phyloP scores from a whole-genome alignment of 2,113 vertebrate genomes.

The Phalacrocorax carbo region DNA sequence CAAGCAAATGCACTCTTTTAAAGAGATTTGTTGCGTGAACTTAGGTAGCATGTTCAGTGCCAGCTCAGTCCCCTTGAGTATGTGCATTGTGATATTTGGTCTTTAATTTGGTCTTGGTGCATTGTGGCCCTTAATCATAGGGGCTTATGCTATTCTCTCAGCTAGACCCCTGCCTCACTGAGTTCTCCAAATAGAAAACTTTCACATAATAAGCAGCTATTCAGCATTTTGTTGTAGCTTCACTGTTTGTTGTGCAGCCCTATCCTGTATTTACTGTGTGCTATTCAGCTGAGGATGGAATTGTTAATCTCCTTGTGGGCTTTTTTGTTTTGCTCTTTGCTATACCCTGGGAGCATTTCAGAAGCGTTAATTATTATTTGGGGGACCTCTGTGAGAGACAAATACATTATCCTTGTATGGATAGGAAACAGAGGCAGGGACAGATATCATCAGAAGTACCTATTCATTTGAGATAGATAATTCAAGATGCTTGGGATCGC shows the following conservation, averaged over 20 bases:
- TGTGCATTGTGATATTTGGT: neutral
- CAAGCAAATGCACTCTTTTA: neutral
- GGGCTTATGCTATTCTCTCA: neutral
- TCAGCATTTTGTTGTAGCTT: slow-evolving; percentile 7
- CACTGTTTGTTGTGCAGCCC: neutral
- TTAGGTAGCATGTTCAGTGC: neutral
- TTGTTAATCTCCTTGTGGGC: neutral
- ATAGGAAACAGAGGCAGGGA: neutral
- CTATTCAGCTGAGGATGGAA: neutral
- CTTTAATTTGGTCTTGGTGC: neutral
- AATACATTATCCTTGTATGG: neutral
- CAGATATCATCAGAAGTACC: neutral
- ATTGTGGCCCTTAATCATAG: neutral
- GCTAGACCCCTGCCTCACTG: neutral
- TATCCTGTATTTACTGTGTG: neutral
- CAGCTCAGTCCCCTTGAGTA: neutral
- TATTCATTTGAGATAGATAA: neutral
- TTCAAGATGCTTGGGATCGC: neutral
- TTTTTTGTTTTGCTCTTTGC: neutral
- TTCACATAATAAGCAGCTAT: neutral
- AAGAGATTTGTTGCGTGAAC: neutral
- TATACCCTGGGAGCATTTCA: neutral
- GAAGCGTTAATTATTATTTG: neutral
- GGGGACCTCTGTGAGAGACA: neutral
- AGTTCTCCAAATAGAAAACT: slow-evolving; percentile 11